These are phyloP conservation scores for Lagothrix lagotricha DNA, from an alignment of 2,797 vertebrate genomes.

Conservation along the genomic window DNA sequence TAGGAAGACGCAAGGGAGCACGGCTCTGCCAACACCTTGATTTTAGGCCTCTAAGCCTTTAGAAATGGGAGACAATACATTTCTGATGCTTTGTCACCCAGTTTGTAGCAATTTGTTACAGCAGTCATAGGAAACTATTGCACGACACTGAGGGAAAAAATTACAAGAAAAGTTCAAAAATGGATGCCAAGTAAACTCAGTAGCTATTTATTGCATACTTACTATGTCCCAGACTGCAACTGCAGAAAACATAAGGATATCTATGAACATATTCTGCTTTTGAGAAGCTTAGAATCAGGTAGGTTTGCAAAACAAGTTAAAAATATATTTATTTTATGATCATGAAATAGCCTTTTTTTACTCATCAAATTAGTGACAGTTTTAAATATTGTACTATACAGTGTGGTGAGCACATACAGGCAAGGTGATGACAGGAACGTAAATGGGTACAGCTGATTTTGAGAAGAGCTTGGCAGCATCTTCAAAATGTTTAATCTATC, in stretches of 20 bases:
- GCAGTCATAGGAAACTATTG: not conserved
- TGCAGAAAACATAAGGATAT: not conserved
- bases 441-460: not conserved
- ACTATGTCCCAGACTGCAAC: not conserved
- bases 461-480: not conserved
- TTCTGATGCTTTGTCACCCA: not conserved
- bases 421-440: not conserved
- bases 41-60: not conserved
- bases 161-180: not conserved
- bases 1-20: not conserved
- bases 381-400: not conserved
- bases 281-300: not conserved
- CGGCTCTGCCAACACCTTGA: not conserved
- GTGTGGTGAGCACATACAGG: not conserved
- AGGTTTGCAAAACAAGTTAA: not conserved
- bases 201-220: not conserved
- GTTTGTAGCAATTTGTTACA: not conserved
- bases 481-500: not conserved
- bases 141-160: not conserved
- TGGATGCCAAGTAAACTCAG: not conserved
- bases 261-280: not conserved
- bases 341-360: not conserved
- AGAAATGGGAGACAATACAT: not conserved
- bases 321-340: not conserved
- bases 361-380: not conserved